Percentiles rank a stretch among this genome's conserved stretches.
Conservation (phyloP, 2,888 invertebrate genomes). For the Caenorhabditis auriculariae region DNA sequence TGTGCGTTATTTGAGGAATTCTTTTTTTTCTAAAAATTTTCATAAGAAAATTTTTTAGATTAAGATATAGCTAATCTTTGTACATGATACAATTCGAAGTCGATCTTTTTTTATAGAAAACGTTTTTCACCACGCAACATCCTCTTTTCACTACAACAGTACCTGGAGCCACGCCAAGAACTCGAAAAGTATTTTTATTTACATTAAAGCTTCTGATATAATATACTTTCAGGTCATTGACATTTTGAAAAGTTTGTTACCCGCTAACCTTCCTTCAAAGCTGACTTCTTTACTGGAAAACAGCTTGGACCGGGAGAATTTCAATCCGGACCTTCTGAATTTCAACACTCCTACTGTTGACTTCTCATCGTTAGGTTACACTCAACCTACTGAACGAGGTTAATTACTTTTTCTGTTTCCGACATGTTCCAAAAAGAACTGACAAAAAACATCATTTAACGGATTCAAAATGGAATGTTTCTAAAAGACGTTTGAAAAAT, state of each 20-base stretch:
- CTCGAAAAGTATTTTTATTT: conserved; percentile 14
- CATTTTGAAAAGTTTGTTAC: conserved; percentile 31
- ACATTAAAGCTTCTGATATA: background rate
- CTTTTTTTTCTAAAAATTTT: background rate
- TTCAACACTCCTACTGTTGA: conserved; percentile 5
- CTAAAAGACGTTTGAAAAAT: too few species aligned
- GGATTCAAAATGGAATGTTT: too few species aligned
- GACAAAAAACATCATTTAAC: too few species aligned
- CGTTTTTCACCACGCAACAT: conserved; percentile 28
- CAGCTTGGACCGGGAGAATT: conserved; percentile 22
- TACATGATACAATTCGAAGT: background rate
- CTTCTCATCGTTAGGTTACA: too few species aligned
- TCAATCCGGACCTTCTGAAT: conserved; percentile 13
- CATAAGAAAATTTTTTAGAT: background rate
- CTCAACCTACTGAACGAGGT: too few species aligned
- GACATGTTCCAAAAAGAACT: too few species aligned
- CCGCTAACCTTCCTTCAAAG: conserved; percentile 29
- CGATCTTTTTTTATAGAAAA: conserved; percentile 11
- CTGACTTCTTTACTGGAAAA: conserved; percentile 32
- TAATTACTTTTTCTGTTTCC: too few species aligned
- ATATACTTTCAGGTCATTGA: conserved; percentile 28
- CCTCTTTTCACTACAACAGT: conserved; percentile 31
- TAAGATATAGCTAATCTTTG: background rate
- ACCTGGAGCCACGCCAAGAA: conserved; percentile 17
- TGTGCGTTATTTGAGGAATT: background rate